Evolutionary conservation across 2,113 vertebrate genomes (phyloP).

Genomic region (Mugil cephalus): DNA sequence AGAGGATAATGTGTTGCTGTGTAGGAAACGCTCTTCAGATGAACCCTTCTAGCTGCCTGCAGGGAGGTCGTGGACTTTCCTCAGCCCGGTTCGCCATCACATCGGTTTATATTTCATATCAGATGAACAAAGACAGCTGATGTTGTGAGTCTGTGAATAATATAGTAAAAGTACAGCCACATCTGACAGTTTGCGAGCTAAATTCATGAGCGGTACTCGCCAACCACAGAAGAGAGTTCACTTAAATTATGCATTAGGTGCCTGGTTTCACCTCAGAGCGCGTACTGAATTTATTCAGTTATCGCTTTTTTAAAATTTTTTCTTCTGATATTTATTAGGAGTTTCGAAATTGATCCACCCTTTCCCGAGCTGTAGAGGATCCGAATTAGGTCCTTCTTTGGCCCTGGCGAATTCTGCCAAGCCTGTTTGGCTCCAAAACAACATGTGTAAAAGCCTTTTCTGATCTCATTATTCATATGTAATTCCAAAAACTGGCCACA

Average conservation of each 20-base stretch:
- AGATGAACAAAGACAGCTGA: slow-evolving; percentile 15
- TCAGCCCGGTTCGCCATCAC: background rate
- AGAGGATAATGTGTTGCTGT: slow-evolving; percentile 15
- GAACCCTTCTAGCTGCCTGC: slow-evolving; percentile 5
- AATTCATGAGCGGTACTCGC: slow-evolving; percentile 15
- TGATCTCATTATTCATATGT: no score
- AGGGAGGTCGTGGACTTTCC: background rate
- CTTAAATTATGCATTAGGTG: slow-evolving; percentile 42
- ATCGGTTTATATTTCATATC: background rate
- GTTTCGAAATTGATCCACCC: background rate
- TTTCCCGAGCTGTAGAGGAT: background rate
- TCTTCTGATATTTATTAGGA: background rate
- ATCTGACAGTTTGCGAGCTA: slow-evolving; percentile 5
- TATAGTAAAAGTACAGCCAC: background rate
- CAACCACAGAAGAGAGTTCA: background rate
- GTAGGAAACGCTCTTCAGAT: slow-evolving; percentile 10
- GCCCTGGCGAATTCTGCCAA: no score
- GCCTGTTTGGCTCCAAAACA: no score
- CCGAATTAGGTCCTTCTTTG: no score
- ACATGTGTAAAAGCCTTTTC: no score
- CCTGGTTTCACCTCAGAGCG: slow-evolving; percentile 9
- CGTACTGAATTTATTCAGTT: background rate
- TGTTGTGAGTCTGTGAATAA: background rate
- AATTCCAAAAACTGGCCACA: no score
- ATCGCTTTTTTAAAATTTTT: background rate